Base-by-base conservation (phyloP, 2,113 vertebrate species). In the Odontesthes bonariensis region DNA sequence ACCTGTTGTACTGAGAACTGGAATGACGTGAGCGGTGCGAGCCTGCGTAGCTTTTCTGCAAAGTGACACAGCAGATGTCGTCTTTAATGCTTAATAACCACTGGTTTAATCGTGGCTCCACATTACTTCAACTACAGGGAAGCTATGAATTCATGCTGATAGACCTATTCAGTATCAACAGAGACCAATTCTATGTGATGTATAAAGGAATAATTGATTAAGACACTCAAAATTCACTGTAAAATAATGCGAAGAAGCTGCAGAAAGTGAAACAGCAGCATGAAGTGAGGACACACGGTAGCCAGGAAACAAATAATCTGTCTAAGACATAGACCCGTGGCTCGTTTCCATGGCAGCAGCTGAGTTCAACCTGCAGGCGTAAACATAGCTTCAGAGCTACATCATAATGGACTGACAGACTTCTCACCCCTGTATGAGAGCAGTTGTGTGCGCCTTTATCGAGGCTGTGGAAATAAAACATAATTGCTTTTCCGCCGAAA, bases 311-410 rank as follows among this genome's bases (percentile, higher is more conserved):
- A 71, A 69, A 73, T 72, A 65, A 77, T 77, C 69, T 27, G 40
- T 33, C 49, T 31, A 72, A 72, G 74, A 49, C 52, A 5, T 57
- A 56, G 10, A 67, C 54, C 19, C n/a, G 42, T 17, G 58, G 61
- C 73, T 72, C 22, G 82, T 88, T 89, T 65, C 71, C 66, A 81
- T 83, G 70, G 77, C 61, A 88, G 65, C 85, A 42, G 66, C 59
- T 63, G 33, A 2, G 67, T 79, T 81, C 32, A 75, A 64, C 35
- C 70, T 58, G 22, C n/a, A 61, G 71, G 66, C 56, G 73, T 9
- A 60, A 69, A 64, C 74, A 61, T 33, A 68, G 60, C 44, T 52
- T 31, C 32, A 53, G 12, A 75, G 19, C 8, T 17, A 47, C 42
- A 22, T 58, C 35, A 42, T 31, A 20, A 69, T 20, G 53, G 17